Evolutionary conservation across 2,888 invertebrate genomes (phyloP).

Genomic region (Itoplectis maculator): DNA sequence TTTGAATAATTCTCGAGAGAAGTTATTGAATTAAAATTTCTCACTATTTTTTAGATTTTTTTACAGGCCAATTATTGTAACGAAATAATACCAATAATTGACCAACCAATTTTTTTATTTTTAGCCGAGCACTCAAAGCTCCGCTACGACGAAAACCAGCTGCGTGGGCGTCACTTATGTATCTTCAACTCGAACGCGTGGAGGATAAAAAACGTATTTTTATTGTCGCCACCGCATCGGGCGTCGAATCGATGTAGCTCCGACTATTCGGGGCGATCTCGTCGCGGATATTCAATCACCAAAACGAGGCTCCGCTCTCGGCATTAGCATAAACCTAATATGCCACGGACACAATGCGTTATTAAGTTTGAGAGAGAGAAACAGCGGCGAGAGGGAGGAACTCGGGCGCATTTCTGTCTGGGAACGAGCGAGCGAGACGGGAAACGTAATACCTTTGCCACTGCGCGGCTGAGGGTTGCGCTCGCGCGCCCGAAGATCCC

Average conservation of each 20-base stretch:
- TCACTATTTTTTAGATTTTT: too few species aligned
- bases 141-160: too few species aligned
- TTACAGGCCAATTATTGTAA: too few species aligned
- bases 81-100: too few species aligned
- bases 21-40: too few species aligned
- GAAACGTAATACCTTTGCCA: slow-evolving; percentile 57
- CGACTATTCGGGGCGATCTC: neutral
- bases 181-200: too few species aligned
- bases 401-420: neutral
- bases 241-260: neutral
- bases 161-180: too few species aligned
- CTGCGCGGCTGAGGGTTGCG: slow-evolving; percentile 53
- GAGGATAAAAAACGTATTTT: slow-evolving; percentile 42
- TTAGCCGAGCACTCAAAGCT: too few species aligned
- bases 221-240: slow-evolving; percentile 45
- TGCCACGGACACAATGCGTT: slow-evolving; percentile 83
- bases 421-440: slow-evolving; percentile 46
- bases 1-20: too few species aligned
- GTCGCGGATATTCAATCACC: slow-evolving; percentile 74
- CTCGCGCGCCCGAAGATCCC: slow-evolving; percentile 59
- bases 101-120: too few species aligned
- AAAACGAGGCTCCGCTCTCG: slow-evolving; percentile 74
- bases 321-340: slow-evolving; percentile 84
- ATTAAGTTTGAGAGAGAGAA: slow-evolving; percentile 78
- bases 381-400: slow-evolving; percentile 39